A percentile compares a stretch with the other conserved stretches of the same genome.
Conservation (phyloP, 2,797 vertebrate genomes). For the Xerus rutilus region DNA sequence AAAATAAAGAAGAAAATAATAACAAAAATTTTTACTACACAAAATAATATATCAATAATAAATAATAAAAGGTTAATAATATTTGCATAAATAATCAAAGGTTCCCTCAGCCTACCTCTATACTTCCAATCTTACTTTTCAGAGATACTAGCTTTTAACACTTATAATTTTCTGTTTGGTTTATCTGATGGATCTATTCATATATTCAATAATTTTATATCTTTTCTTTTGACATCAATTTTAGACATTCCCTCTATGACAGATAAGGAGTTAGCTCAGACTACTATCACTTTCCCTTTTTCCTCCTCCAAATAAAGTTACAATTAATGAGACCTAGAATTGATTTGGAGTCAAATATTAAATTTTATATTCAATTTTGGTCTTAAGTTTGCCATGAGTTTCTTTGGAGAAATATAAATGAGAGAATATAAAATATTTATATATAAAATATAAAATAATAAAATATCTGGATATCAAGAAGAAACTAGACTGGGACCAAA, state of each 20-base stretch:
- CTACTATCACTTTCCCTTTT: background rate
- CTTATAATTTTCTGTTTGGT: background rate
- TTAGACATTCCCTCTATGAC: background rate
- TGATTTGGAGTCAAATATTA: constrained; percentile 40
- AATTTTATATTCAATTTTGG: constrained; percentile 38
- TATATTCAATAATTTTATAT: background rate
- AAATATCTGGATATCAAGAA: constrained; percentile 1
- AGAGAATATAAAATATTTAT: background rate
- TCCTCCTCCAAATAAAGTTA: background rate
- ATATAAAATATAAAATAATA: background rate
- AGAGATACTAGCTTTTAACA: background rate
- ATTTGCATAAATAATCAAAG: background rate
- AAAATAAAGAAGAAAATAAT: background rate
- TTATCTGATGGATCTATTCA: background rate
- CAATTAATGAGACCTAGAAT: background rate
- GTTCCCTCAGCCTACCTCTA: background rate
- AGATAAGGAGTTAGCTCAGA: background rate
- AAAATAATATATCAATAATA: too few species aligned
- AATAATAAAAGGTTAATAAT: too few species aligned
- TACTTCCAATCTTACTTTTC: background rate
- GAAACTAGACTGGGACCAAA: background rate
- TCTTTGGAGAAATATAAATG: constrained; percentile 32
- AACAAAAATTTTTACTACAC: background rate
- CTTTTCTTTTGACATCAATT: background rate
- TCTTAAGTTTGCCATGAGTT: constrained; percentile 1